phyloP scores from a whole-genome alignment of 2,797 vertebrate species.

The Myotis myotis region DNA sequence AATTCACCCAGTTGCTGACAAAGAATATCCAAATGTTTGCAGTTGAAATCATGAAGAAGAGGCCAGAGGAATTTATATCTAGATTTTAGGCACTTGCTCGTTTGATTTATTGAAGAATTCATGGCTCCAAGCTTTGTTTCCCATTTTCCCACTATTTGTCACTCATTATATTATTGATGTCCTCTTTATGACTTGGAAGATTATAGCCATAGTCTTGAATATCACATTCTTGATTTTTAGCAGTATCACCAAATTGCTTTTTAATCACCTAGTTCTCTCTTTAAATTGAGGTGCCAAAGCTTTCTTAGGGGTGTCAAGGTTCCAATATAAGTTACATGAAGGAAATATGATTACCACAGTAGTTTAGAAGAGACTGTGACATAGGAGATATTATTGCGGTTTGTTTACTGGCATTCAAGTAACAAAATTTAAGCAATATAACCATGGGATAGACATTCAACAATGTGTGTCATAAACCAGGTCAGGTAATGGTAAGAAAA shows the following conservation, averaged over 20 bases:
- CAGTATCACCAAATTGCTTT: background rate
- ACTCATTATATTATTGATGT: background rate
- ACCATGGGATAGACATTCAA: background rate
- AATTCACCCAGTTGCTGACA: background rate
- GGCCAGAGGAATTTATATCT: background rate
- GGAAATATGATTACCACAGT: background rate
- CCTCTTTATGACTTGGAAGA: background rate
- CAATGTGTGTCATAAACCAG: background rate
- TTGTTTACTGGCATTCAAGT: background rate
- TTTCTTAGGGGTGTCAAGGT: background rate
- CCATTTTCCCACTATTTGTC: background rate
- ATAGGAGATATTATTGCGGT: background rate
- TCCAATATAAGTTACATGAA: background rate
- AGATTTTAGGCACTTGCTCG: background rate
- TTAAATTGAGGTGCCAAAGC: background rate
- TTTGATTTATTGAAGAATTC: background rate
- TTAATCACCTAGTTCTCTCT: background rate
- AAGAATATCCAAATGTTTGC: background rate
- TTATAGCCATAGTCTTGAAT: background rate
- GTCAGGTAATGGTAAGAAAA: background rate
- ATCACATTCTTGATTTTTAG: background rate
- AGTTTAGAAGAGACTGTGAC: no score
- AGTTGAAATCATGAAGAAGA: background rate
- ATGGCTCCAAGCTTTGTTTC: background rate
- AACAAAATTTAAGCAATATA: background rate